A percentile compares a stretch with the other conserved stretches of the same genome.
phyloP scores from a whole-genome alignment of 2,113 vertebrate species.

The Aspiorhynchus laticeps region DNA sequence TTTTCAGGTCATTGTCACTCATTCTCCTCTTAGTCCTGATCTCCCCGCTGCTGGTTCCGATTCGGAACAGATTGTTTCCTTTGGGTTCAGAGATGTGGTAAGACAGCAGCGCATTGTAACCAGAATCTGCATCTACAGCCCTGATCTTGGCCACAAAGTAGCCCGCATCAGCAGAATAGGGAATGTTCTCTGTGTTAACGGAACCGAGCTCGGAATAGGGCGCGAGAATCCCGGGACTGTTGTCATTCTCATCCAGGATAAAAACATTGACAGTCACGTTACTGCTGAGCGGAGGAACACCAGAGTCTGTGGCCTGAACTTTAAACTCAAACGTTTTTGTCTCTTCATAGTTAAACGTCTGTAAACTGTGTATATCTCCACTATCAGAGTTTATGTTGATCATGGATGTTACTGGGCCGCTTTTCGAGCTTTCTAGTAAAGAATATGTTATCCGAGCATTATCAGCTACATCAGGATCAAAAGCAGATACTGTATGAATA shows the following conservation, averaged over 20 bases:
- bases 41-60: background rate
- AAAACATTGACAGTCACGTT: conserved; percentile 7
- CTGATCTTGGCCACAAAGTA: conserved; percentile 9
- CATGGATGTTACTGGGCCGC: background rate
- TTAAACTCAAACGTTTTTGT: background rate
- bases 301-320: conserved; percentile 9
- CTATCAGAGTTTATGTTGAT: background rate
- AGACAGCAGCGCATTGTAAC: conserved; percentile 9
- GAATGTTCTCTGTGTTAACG: background rate
- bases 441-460: conserved; percentile 57
- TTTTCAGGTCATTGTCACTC: conserved; percentile 4
- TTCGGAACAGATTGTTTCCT: background rate
- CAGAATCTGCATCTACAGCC: conserved; percentile 6
- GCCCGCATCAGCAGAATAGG: background rate
- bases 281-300: conserved; percentile 11
- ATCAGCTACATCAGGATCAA: conserved; percentile 68
- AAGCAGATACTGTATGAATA: conserved; percentile 66
- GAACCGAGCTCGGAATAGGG: background rate
- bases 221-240: conserved; percentile 1
- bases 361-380: background rate
- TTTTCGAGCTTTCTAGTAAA: background rate
- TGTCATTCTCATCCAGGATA: conserved; percentile 3
- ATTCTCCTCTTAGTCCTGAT: too few species aligned
- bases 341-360: background rate
- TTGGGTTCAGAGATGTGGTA: conserved; percentile 13